Evolutionary conservation across 2,113 vertebrate genomes (phyloP), one percentile per base, ranked within the genome.

Genomic region (Donacobius atricapilla): DNA sequence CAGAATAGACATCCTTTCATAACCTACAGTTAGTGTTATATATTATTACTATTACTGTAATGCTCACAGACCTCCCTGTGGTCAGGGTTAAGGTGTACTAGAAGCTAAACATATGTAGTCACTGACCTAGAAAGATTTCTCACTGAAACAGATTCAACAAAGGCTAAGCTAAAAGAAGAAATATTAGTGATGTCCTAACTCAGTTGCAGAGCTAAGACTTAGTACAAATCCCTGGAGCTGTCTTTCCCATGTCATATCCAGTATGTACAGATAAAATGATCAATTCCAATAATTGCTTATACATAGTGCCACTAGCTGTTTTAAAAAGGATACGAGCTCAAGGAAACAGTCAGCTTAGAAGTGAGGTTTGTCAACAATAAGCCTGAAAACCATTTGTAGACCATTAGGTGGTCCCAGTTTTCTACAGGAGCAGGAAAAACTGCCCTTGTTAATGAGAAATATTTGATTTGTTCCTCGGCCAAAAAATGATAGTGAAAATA

Each of bases 1-100:
- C 65, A 87, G 82, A 96, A 65, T 23, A 79, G 37, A 30, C 60
- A 81, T 87, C 72, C 50, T 96, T 95, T 96, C 93, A 90, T 47
- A 86, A 75, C 42, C 30, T 71, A 79, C 33, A 57, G 47, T 79
- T 89, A 93, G 9, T 42, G 11, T 44, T 73, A 66, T 66, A 37
- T 80, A 83, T 83, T 65, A 66, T 80, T 66, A 70, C 54, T 65
- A 24, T 76, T 81, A 44, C 60, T 70, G 66, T 33, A 94, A 18
- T 14, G 30, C 28, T 92, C 33, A 60, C 2, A 4, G 51, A 73
- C 42, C 13, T 71, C 39, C 15, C 39, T 53, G 35, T 58, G 10
- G 21, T 70, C 70, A 70, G 78, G 37, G 30, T 47, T 76, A 76
- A 27, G 21, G 44, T 69, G 5, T 70, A 63, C 37, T 75, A 87